Evolutionary conservation across 2,888 invertebrate genomes (phyloP).

Genomic region (Noctua pronuba): DNA sequence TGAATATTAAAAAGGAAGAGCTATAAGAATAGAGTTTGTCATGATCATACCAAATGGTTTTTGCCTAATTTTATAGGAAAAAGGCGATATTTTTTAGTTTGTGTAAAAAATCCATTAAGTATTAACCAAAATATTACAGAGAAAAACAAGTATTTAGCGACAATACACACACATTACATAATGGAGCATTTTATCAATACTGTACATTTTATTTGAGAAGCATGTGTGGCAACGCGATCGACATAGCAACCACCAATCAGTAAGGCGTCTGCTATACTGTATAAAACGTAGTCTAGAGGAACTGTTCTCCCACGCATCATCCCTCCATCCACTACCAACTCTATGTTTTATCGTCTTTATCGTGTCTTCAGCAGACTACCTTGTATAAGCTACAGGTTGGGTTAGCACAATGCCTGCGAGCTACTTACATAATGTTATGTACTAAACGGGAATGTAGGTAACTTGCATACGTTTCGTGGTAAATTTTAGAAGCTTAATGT

Average conservation of each 20-base stretch:
- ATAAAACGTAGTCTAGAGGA: not conserved
- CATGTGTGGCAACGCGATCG: not conserved
- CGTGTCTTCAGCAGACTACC: conserved; percentile 59
- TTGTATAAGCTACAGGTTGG: conserved; percentile 62
- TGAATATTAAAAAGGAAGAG: not conserved
- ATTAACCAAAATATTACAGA: not conserved
- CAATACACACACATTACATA: not conserved
- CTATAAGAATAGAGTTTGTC: not conserved
- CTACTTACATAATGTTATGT: conserved; percentile 58
- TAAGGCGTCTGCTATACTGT: not conserved
- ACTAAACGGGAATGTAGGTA: conserved; percentile 44
- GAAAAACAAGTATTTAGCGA: not conserved
- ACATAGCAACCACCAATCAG: not conserved
- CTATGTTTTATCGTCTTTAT: conserved; percentile 52
- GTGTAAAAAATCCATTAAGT: not conserved
- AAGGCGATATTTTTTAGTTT: not conserved
- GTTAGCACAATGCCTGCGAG: conserved; percentile 57
- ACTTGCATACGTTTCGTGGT: conserved; percentile 49
- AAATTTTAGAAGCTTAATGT: conserved; percentile 45
- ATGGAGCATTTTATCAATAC: not conserved
- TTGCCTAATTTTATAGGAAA: not conserved
- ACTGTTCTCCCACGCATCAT: not conserved
- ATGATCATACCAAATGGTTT: not conserved
- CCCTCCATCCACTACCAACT: conserved; percentile 25
- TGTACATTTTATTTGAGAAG: not conserved